A percentile compares a stretch with the other conserved stretches of the same genome.
Conservation (phyloP, 2,888 invertebrate species). For the Monopis laevigella region DNA sequence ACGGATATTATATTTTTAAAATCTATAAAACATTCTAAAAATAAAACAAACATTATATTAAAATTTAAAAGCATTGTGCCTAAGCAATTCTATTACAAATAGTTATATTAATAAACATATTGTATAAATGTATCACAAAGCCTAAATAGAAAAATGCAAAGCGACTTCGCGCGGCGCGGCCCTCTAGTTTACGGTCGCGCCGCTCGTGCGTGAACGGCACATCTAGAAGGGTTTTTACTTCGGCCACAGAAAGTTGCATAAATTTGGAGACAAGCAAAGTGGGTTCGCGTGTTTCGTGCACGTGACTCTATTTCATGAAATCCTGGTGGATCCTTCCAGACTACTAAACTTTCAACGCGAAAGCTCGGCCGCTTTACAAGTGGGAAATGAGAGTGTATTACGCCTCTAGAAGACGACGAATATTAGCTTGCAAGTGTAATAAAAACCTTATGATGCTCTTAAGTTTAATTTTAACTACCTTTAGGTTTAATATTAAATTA, state of each 20-base stretch:
- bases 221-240: conserved; percentile 28
- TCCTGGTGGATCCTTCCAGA: conserved; percentile 19
- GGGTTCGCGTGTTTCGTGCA: conserved; percentile 43
- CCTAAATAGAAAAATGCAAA: not conserved
- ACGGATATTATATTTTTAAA: too few relatives aligned
- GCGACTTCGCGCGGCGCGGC: not conserved
- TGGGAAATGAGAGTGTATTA: conserved; percentile 2
- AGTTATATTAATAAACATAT: too few relatives aligned
- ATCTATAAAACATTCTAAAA: too few relatives aligned
- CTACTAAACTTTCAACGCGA: conserved; percentile 12
- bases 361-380: conserved; percentile 2
- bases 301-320: conserved; percentile 44
- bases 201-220: conserved; percentile 31
- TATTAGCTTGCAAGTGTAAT: too few relatives aligned
- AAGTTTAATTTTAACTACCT: too few relatives aligned
- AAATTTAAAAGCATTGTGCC: too few relatives aligned
- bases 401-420: too few relatives aligned
- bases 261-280: conserved; percentile 48
- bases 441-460: too few relatives aligned
- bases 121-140: too few relatives aligned
- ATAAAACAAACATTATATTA: too few relatives aligned
- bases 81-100: too few relatives aligned
- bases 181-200: conserved; percentile 7
- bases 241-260: conserved; percentile 37
- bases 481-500: too few relatives aligned